These are phyloP conservation scores for Ichneumoninae sp. DNA, from an alignment of 2,888 invertebrate species.

Conservation along the genomic window DNA sequence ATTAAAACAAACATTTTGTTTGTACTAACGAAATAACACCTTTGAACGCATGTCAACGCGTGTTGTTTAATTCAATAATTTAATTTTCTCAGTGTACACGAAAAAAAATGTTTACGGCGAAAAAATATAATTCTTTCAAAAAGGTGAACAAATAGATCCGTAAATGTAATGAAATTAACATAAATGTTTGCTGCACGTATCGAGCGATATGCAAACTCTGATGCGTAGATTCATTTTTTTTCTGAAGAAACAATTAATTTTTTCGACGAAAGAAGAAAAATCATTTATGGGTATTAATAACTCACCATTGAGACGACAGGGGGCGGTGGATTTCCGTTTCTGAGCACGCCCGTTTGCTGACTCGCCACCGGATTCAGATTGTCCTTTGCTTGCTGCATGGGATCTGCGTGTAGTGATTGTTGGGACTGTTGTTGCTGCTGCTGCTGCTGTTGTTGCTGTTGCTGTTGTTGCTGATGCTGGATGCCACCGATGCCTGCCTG, in stretches of 20 bases:
- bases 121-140: too few relatives aligned
- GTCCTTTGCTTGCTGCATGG: constrained; percentile 84
- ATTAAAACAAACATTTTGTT: too few relatives aligned
- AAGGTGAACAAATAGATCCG: too few relatives aligned
- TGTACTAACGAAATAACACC: too few relatives aligned
- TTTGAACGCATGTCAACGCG: too few relatives aligned
- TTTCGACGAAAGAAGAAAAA: neutral
- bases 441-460: constrained; percentile 73
- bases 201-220: neutral
- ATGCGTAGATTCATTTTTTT: neutral
- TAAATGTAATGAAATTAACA: too few relatives aligned
- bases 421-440: constrained; percentile 79
- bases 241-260: neutral
- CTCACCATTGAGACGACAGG: constrained; percentile 84
- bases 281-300: constrained; percentile 23
- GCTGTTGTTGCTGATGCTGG: constrained; percentile 73
- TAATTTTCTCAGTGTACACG: too few relatives aligned
- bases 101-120: too few relatives aligned
- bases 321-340: constrained; percentile 83
- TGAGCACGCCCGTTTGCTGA: constrained; percentile 82
- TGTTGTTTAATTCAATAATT: too few relatives aligned
- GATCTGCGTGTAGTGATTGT: constrained; percentile 80
- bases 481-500: constrained; percentile 81
- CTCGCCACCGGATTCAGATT: constrained; percentile 81
- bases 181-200: neutral